phyloP scores from a whole-genome alignment of 2,113 vertebrate genomes.

The Podarcis muralis region DNA sequence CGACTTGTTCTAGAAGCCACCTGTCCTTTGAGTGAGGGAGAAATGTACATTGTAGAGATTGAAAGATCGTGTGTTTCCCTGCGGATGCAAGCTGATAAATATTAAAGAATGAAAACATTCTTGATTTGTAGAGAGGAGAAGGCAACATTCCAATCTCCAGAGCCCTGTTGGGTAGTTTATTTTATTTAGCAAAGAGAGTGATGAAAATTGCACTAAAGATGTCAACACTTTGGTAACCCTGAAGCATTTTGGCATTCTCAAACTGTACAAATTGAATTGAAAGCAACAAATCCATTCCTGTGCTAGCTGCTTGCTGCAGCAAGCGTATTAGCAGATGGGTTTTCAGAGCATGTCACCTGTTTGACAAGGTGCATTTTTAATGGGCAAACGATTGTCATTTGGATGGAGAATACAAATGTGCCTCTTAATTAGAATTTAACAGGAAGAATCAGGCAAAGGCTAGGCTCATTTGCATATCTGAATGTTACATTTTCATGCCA shows the following conservation, averaged over 20 bases:
- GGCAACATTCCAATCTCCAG: conserved; percentile 53
- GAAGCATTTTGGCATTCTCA: conserved; percentile 65
- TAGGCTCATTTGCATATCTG: conserved; percentile 38
- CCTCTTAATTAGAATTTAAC: conserved; percentile 55
- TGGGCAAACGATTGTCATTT: conserved; percentile 58
- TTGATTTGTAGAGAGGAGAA: conserved; percentile 56
- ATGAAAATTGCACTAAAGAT: conserved; percentile 59
- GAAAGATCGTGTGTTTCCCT: conserved; percentile 61
- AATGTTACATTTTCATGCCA: background rate
- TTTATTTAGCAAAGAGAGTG: conserved; percentile 63
- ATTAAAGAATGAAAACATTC: conserved; percentile 65
- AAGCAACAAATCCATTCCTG: conserved; percentile 43
- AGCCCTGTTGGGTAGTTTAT: conserved; percentile 65
- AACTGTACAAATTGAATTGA: conserved; percentile 25
- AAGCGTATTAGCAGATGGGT: conserved; percentile 37
- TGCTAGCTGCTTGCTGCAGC: conserved; percentile 32
- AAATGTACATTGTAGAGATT: conserved; percentile 40
- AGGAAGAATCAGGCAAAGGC: conserved; percentile 51
- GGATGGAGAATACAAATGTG: conserved; percentile 61
- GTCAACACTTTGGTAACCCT: conserved; percentile 60
- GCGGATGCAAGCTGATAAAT: conserved; percentile 58
- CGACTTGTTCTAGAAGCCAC: conserved; percentile 53
- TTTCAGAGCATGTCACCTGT: conserved; percentile 56
- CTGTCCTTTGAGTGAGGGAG: conserved; percentile 24
- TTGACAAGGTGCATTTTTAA: conserved; percentile 62